Evolutionary conservation across 2,888 invertebrate genomes (phyloP).

Genomic region (Stegana nigrithorax): DNA sequence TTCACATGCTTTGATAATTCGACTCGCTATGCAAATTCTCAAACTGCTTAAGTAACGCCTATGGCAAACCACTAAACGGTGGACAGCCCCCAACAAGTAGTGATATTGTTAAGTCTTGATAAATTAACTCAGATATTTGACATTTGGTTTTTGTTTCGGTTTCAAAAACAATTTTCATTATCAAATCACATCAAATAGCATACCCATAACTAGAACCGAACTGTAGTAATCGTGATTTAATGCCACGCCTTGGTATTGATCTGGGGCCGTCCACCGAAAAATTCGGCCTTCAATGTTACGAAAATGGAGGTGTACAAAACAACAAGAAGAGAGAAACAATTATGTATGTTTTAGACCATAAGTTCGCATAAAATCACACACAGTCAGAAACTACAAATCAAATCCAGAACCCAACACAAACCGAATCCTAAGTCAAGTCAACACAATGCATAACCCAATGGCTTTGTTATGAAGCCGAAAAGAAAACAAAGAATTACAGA

Average conservation of each 20-base stretch:
- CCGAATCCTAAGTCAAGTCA: too few species aligned
- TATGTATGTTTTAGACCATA: too few species aligned
- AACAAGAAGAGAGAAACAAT: too few species aligned
- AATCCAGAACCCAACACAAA: conserved; percentile 11
- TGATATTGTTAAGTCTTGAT: too few species aligned
- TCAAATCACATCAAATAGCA: conserved; percentile 72
- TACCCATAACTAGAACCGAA: conserved; percentile 92
- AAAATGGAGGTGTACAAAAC: conserved; percentile 18
- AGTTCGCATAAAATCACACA: too few species aligned
- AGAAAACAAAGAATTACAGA: neutral
- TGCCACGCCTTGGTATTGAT: conserved; percentile 89
- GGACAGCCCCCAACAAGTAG: conserved; percentile 67
- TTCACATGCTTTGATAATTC: too few species aligned
- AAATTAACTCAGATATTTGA: too few species aligned
- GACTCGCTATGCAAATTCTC: too few species aligned
- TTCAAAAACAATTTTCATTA: conserved; percentile 40
- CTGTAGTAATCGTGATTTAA: conserved; percentile 91
- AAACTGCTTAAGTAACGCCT: neutral
- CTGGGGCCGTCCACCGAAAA: conserved; percentile 83
- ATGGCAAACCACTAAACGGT: conserved; percentile 47
- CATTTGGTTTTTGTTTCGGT: conserved; percentile 38
- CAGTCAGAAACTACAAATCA: too few species aligned
- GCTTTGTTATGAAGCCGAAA: neutral
- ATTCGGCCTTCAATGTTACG: conserved; percentile 67
- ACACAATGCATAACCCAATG: too few species aligned